These are phyloP conservation scores for Frankliniella intonsa DNA, from an alignment of 2,888 invertebrate species.

Conservation along the genomic window DNA sequence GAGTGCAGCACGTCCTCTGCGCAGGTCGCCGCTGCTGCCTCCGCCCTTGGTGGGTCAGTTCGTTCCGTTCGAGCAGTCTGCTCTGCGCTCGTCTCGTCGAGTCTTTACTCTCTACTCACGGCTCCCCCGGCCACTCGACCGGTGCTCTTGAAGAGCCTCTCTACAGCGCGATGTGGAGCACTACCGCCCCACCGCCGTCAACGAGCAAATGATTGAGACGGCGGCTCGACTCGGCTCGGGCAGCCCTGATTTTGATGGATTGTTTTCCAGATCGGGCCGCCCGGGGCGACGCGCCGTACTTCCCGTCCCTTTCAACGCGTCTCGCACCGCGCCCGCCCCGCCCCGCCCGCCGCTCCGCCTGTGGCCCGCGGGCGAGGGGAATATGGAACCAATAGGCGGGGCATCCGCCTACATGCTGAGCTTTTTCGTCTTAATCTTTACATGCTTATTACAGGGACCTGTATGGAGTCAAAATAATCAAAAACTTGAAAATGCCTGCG, in stretches of 20 bases:
- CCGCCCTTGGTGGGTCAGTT: too few species aligned
- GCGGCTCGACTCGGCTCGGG: neutral
- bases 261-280: conserved; percentile 7
- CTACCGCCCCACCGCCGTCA: neutral
- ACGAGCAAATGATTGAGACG: conserved; percentile 19
- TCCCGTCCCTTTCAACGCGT: neutral
- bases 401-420: too few species aligned
- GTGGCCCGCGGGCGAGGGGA: too few species aligned
- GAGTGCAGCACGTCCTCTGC: neutral
- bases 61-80: neutral
- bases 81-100: neutral
- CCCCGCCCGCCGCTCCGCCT: neutral
- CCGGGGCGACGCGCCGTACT: conserved; percentile 8
- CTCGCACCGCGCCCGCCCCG: neutral
- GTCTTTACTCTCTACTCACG: neutral
- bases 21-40: neutral
- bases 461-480: too few species aligned
- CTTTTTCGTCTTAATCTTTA: too few species aligned
- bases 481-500: too few species aligned
- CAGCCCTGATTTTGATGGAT: conserved; percentile 18
- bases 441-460: too few species aligned
- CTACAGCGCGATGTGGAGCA: neutral
- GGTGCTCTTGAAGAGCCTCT: neutral
- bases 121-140: neutral
- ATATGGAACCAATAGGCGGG: too few species aligned